Conservation (phyloP, 2,113 vertebrate genomes). For the Oxyura jamaicensis region DNA sequence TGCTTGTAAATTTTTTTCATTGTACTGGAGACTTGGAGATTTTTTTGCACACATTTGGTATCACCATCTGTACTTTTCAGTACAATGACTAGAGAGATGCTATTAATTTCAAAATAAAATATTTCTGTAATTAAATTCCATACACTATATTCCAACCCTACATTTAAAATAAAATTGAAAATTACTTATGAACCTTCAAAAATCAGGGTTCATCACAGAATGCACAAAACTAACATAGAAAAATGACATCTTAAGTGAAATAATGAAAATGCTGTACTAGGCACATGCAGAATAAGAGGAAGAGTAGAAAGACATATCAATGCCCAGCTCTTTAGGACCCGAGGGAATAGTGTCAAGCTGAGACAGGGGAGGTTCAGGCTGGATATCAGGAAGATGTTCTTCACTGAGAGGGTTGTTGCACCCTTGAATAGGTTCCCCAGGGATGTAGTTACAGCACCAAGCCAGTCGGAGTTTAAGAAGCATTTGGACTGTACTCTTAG, state of each 20-base stretch:
- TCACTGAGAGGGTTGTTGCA: no score
- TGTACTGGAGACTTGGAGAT: neutral
- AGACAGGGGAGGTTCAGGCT: no score
- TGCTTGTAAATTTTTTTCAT: neutral
- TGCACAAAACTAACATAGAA: neutral
- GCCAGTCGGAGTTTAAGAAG: no score
- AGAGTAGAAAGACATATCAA: neutral
- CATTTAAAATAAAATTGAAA: neutral
- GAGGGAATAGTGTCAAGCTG: no score
- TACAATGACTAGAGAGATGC: neutral
- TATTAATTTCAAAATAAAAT: slow-evolving; percentile 14
- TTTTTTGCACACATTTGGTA: neutral
- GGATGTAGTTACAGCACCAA: no score
- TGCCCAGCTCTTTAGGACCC: neutral
- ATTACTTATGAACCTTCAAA: slow-evolving; percentile 1
- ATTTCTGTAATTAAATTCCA: slow-evolving; percentile 5
- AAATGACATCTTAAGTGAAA: slow-evolving; percentile 38
- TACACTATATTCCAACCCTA: neutral
- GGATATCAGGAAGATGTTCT: no score
- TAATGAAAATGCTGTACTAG: slow-evolving; percentile 10
- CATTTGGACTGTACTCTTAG: no score
- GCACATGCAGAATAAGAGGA: neutral
- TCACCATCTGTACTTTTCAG: neutral
- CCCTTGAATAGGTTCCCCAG: no score
- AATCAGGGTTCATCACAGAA: slow-evolving; percentile 30